Evolutionary conservation across 1,140 invertebrate genomes (phyloP).

Genomic region (Campoletis sonorensis): DNA sequence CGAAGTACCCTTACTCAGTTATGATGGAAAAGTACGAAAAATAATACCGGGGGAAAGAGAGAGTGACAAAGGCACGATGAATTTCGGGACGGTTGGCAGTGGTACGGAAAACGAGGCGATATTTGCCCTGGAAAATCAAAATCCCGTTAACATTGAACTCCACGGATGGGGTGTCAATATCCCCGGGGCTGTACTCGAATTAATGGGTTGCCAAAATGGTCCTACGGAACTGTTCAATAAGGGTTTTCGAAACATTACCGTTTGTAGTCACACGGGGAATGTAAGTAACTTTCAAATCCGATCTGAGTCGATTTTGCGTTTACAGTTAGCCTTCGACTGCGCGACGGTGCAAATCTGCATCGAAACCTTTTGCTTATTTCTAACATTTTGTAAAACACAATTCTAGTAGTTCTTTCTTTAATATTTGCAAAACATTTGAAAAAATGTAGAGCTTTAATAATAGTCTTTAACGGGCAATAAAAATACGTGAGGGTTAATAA

Average conservation of each 20-base stretch:
- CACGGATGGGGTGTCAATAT: constrained; percentile 83
- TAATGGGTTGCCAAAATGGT: constrained; percentile 84
- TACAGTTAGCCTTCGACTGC: too few species aligned
- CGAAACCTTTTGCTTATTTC: too few species aligned
- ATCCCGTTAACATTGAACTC: constrained; percentile 84
- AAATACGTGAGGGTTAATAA: too few species aligned
- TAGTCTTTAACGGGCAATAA: too few species aligned
- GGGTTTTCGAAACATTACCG: constrained; percentile 70
- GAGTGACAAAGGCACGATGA: constrained; percentile 79
- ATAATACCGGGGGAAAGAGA: constrained; percentile 75
- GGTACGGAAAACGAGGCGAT: constrained; percentile 82
- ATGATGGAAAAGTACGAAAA: constrained; percentile 83
- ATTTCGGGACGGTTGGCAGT: constrained; percentile 87
- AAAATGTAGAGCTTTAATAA: too few species aligned
- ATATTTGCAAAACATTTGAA: too few species aligned
- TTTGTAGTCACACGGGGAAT: constrained; percentile 71
- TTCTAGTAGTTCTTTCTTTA: too few species aligned
- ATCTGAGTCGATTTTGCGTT: too few species aligned
- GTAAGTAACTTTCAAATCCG: constrained; percentile 58
- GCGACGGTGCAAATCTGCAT: too few species aligned
- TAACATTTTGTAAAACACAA: too few species aligned
- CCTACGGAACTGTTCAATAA: constrained; percentile 71
- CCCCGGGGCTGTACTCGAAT: constrained; percentile 80
- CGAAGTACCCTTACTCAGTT: constrained; percentile 84
- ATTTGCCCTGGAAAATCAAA: constrained; percentile 86